Base-by-base conservation (phyloP, 2,888 invertebrate species). In the Trilocha varians region DNA sequence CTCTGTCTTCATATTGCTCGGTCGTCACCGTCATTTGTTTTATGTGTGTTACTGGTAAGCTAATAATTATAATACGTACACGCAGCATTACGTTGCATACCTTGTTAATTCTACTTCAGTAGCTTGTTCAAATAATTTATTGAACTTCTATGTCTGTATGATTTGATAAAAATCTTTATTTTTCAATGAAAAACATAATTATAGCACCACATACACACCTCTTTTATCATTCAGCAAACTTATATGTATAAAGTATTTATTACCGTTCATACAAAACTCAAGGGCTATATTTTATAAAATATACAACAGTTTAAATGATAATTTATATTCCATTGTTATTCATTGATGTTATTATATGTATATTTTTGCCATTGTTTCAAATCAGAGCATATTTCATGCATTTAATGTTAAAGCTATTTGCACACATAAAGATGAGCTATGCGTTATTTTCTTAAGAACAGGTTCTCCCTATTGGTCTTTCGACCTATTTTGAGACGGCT, bases 341-440 rank as follows among this genome's bases (percentile, higher is more conserved):
- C 85, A 85, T 84, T 84, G 85, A 83, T 83, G 83, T 84, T 85
- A 84, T 85, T 84, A 84, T 84, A 83, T 85, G 84, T 84, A 85
- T 84, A 85, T 84, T 84, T n/a, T 84, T 70, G 78, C 85, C 84
- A 84, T 85, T 85, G 84, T 85, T 85, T 84, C 82, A 84, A 84
- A 84, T 84, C 84, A 84, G 84, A 84, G 83, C 85, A 84, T 85
- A 83, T 85, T 84, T 84, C 80, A 84, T 82, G 80, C 80, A 79
- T 83, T 79, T 84, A 83, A 84, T 82, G 80, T 78, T 67, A 74
- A 65, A 70, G 67, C 69, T 57, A 53, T 55, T 49, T 47, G 50
- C 55, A 65, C 70, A 78, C 52, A 44, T 38, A 37, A 46, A 50
- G 67, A 61, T 53, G 52, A 42, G 49, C 44, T 39, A 43, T 39